Conservation (phyloP, 2,888 invertebrate species). For the Dolichomitus sp. region DNA sequence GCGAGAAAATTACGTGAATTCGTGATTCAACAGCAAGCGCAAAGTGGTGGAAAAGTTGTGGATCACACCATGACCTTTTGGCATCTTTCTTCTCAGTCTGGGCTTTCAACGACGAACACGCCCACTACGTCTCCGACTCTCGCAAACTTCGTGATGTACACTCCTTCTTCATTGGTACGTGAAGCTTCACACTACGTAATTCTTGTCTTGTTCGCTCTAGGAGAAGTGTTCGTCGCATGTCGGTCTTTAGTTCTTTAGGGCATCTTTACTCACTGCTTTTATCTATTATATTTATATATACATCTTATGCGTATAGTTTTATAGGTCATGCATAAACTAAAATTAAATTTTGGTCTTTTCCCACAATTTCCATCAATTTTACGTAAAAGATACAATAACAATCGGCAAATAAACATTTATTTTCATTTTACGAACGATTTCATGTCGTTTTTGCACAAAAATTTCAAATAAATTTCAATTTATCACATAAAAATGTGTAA, state of each 20-base stretch:
- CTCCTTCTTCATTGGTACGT: conserved; percentile 10
- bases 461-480: too few relatives aligned
- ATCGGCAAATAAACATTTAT: too few relatives aligned
- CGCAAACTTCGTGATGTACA: conserved; percentile 26
- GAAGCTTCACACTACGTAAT: conserved; percentile 36
- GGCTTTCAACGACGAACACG: not conserved
- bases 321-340: too few relatives aligned
- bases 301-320: not conserved
- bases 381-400: too few relatives aligned
- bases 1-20: conserved; percentile 48
- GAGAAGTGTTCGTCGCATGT: not conserved
- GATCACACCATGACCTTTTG: conserved; percentile 45
- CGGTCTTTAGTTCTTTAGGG: not conserved
- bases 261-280: not conserved
- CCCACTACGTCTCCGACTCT: not conserved
- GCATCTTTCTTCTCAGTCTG: not conserved
- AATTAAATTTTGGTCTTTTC: too few relatives aligned
- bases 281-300: not conserved
- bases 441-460: too few relatives aligned
- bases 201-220: conserved; percentile 18
- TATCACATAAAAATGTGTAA: too few relatives aligned
- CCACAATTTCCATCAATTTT: too few relatives aligned
- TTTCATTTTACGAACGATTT: too few relatives aligned
- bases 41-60: conserved; percentile 38
- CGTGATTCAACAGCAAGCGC: conserved; percentile 43